Percentiles rank a stretch among this genome's conserved stretches.
These are phyloP conservation scores for Boloria euphrosyne DNA, from an alignment of 2,888 invertebrate genomes.

Conservation along the genomic window DNA sequence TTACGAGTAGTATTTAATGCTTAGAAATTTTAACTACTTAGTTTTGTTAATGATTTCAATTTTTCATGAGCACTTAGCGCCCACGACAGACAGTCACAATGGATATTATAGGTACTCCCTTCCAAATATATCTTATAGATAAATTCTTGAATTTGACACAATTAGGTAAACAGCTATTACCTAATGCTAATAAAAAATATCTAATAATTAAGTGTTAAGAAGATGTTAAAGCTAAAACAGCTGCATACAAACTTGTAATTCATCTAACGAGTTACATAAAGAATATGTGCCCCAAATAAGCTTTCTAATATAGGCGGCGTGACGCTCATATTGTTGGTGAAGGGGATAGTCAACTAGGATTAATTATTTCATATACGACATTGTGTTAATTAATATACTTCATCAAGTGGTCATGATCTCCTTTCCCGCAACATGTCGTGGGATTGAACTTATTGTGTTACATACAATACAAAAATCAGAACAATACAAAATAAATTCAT, in stretches of 20 bases:
- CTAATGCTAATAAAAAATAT: too few species aligned
- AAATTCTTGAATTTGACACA: slow-evolving; percentile 13
- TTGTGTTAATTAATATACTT: slow-evolving; percentile 52
- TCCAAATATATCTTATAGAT: neutral
- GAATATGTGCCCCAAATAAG: slow-evolving; percentile 42
- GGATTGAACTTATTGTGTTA: neutral
- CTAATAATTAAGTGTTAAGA: neutral
- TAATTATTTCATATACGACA: slow-evolving; percentile 65
- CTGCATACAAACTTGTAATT: slow-evolving; percentile 2
- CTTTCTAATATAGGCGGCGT: slow-evolving; percentile 40
- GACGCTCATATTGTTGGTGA: slow-evolving; percentile 45
- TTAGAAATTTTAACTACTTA: too few species aligned
- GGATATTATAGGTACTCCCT: too few species aligned
- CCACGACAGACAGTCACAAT: too few species aligned
- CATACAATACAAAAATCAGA: neutral
- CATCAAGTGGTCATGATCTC: neutral
- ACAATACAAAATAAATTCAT: neutral
- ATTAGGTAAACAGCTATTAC: neutral
- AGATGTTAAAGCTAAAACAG: neutral
- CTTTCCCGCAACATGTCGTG: neutral
- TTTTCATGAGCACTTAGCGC: too few species aligned
- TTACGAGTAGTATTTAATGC: too few species aligned
- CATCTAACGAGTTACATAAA: slow-evolving; percentile 18
- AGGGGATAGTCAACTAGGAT: slow-evolving; percentile 62
- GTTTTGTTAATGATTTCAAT: too few species aligned